phyloP scores from a whole-genome alignment of 1,140 invertebrate genomes.

The Cherax quadricarinatus region DNA sequence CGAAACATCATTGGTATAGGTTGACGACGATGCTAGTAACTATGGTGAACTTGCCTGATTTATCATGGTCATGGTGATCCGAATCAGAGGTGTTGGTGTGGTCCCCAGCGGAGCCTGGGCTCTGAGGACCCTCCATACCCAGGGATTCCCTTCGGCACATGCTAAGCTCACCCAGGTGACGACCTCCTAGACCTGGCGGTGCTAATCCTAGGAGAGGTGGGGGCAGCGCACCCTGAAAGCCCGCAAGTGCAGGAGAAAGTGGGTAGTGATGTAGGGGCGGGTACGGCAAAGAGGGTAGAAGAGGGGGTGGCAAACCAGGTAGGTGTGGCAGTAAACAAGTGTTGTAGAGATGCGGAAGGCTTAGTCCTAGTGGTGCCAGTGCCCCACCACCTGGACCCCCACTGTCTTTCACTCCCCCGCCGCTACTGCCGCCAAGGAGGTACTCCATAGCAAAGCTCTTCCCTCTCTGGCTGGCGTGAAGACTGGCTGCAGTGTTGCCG shows the following conservation, averaged over 20 bases:
- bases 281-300: conserved; percentile 58
- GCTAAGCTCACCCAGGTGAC: conserved; percentile 52
- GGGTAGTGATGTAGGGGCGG: conserved; percentile 63
- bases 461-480: conserved; percentile 47
- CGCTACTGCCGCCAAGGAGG: conserved; percentile 32
- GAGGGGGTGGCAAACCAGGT: conserved; percentile 54
- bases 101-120: conserved; percentile 60
- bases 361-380: conserved; percentile 45
- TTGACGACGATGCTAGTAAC: too few species aligned
- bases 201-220: conserved; percentile 54
- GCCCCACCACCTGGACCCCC: conserved; percentile 46
- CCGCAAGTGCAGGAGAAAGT: conserved; percentile 41
- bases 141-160: conserved; percentile 34
- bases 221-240: conserved; percentile 47
- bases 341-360: conserved; percentile 63
- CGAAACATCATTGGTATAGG: too few species aligned
- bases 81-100: conserved; percentile 68
- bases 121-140: conserved; percentile 48
- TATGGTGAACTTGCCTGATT: conserved; percentile 48
- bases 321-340: conserved; percentile 63
- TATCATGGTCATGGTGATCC: conserved; percentile 65
- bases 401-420: conserved; percentile 27
- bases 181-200: conserved; percentile 37
- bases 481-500: conserved; percentile 60
- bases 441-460: conserved; percentile 69